phyloP scores from a whole-genome alignment of 92 coral and sea anemone genomes.

The Palythoa caribaeorum region DNA sequence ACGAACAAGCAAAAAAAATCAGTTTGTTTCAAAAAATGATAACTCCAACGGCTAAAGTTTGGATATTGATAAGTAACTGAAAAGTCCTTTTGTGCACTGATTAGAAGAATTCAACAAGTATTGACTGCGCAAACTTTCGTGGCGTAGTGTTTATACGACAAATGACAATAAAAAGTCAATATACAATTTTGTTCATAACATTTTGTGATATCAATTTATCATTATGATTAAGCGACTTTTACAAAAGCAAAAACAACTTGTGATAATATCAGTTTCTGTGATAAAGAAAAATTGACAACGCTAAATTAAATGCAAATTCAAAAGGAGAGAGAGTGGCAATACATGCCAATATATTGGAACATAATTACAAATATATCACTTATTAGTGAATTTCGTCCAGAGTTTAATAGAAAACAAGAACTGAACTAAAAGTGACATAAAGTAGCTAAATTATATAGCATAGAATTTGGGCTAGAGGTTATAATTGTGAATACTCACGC shows the following conservation, averaged over 20 bases:
- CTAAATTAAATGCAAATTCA: neutral
- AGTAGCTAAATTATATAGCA: neutral
- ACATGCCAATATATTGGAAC: neutral
- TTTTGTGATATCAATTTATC: too few relatives aligned
- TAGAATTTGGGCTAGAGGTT: neutral
- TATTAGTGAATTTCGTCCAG: neutral
- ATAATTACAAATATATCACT: neutral
- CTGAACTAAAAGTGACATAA: neutral
- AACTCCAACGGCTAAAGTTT: too few relatives aligned
- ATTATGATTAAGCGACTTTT: too few relatives aligned
- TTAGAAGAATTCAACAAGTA: too few relatives aligned
- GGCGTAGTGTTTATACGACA: too few relatives aligned
- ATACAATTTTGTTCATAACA: too few relatives aligned
- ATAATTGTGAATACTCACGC: constrained; percentile 26
- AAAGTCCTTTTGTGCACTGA: too few relatives aligned
- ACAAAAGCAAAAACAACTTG: neutral
- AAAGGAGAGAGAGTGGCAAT: neutral
- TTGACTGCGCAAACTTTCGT: too few relatives aligned
- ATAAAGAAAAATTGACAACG: neutral
- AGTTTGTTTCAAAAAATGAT: too few relatives aligned
- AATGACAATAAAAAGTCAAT: too few relatives aligned
- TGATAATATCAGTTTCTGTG: neutral
- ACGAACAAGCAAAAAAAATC: too few relatives aligned
- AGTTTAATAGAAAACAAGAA: neutral
- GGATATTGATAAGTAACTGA: too few relatives aligned